A percentile compares a stretch with the other conserved stretches of the same genome.
These are phyloP conservation scores for Acrossocheilus fasciatus DNA, from an alignment of 2,797 vertebrate genomes.

Conservation along the genomic window DNA sequence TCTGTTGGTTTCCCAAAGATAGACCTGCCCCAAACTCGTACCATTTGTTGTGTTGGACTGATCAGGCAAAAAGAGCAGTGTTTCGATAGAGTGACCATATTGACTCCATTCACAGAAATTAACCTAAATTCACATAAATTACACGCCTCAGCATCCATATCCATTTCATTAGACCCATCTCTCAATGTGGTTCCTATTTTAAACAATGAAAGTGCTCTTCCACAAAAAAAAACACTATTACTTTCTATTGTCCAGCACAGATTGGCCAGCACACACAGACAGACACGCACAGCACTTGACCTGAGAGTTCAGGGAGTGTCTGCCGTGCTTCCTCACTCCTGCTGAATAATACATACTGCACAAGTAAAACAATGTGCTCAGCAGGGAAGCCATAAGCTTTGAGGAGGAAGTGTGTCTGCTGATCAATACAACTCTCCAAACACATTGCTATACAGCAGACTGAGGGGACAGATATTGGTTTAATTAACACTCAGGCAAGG, in stretches of 20 bases:
- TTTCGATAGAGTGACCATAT: background rate
- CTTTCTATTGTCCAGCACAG: background rate
- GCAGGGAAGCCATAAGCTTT: slow-evolving; percentile 61
- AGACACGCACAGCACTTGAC: slow-evolving; percentile 16
- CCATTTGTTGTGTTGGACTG: background rate
- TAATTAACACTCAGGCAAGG: slow-evolving; percentile 22
- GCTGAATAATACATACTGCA: slow-evolving; percentile 74
- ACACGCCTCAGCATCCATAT: background rate
- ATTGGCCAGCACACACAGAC: slow-evolving; percentile 12
- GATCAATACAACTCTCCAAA: slow-evolving; percentile 50
- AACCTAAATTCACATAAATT: background rate
- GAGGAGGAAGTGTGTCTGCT: slow-evolving; percentile 44
- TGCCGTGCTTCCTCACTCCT: background rate
- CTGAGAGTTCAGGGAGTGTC: slow-evolving; percentile 24
- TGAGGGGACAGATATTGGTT: slow-evolving; percentile 30
- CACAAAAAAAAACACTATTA: background rate
- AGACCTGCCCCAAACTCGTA: background rate
- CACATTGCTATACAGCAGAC: slow-evolving; percentile 31
- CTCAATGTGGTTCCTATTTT: background rate
- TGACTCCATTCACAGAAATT: background rate
- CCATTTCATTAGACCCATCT: background rate
- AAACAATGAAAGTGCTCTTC: background rate
- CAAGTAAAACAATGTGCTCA: slow-evolving; percentile 66
- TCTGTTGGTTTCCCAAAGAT: background rate
- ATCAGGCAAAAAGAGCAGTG: background rate